Base-by-base conservation (phyloP, 2,113 vertebrate genomes). In the Phylloscopus trochilus region DNA sequence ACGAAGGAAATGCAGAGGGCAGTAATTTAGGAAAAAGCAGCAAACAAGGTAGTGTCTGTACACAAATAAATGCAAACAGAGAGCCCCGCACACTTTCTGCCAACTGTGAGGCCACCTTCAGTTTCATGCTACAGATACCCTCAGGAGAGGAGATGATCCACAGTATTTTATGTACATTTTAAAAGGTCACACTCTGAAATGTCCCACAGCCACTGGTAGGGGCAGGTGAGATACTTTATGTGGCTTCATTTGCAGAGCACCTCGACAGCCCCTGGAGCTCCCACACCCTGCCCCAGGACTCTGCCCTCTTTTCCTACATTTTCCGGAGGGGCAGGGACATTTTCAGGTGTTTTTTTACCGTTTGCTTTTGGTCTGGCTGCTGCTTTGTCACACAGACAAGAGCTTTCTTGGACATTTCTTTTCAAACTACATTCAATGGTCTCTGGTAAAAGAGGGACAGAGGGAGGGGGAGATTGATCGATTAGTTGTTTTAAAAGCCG, bases 21-120 rank as follows among this genome's bases (percentile, higher is more conserved):
- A 79, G 96, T 96, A 86, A 97, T 97, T 97, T 95, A 92, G 95
- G 95, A 83, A 79, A 87, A 89, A 58, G 62, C 87, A 91, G 73
- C 91, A 94, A 95, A 95, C 79, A 96, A 95, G 51, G 15, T 93
- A 64, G 64, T 53, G 94, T 93, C 84, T 92, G 93, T 95, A 89
- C 72, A 95, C 95, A 97, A 97, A 97, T 83, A 91, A 93, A 94
- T 77, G 92, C 96, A 97, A 96, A 97, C 95, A 97, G 87, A 96
- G 84, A 93, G 55, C 84, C 93, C 83, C 55, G 7, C 95, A 85
- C 79, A 81, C 93, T 52, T 94, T 81, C 89, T 91, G 79, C 93
- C 87, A 88, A 96, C 93, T 94, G 91, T 26, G 75, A 96, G 94
- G 75, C 89, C 21, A 52, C 86, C 87, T 94, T 95, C 72, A 26